A percentile compares a stretch with the other conserved stretches of the same genome.
Conservation (phyloP, 2,113 vertebrate genomes). For the Larimichthys polyactis region DNA sequence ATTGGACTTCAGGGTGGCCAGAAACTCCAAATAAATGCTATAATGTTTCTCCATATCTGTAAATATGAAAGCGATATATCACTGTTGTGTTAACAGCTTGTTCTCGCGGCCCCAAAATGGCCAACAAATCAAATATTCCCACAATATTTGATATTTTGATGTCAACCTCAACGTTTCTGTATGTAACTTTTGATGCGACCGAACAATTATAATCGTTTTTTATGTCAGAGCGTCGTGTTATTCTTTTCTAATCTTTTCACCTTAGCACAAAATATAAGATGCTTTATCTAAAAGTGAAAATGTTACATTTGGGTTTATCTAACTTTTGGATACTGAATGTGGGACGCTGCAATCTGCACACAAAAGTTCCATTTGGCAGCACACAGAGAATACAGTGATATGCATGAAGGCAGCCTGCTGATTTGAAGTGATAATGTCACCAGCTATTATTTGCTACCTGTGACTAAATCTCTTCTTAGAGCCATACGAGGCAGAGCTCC, state of each 20-base stretch:
- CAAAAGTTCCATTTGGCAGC: conserved; percentile 48
- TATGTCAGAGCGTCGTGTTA: not conserved
- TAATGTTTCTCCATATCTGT: not conserved
- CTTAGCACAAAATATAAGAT: not conserved
- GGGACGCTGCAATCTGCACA: conserved; percentile 29
- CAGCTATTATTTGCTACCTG: conserved; percentile 55
- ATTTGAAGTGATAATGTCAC: conserved; percentile 60
- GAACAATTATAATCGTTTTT: not conserved
- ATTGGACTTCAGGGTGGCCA: not conserved
- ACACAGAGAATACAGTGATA: conserved; percentile 34
- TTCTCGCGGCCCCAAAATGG: not conserved
- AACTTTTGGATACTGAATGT: conserved; percentile 20
- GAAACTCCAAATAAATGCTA: no score
- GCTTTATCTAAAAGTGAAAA: conserved; percentile 30
- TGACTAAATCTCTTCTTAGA: conserved; percentile 39
- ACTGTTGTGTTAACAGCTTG: not conserved
- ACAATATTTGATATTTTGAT: not conserved
- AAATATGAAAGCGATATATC: not conserved
- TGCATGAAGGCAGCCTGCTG: conserved; percentile 48
- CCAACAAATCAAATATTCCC: not conserved
- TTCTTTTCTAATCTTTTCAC: conserved; percentile 4
- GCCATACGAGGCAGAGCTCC: conserved; percentile 11
- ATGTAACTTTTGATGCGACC: no score
- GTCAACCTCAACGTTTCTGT: not conserved
- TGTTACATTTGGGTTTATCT: conserved; percentile 30